A percentile compares a stretch with the other conserved stretches of the same genome.
phyloP scores from a whole-genome alignment of 2,888 invertebrate genomes.

The Lymantria monacha region DNA sequence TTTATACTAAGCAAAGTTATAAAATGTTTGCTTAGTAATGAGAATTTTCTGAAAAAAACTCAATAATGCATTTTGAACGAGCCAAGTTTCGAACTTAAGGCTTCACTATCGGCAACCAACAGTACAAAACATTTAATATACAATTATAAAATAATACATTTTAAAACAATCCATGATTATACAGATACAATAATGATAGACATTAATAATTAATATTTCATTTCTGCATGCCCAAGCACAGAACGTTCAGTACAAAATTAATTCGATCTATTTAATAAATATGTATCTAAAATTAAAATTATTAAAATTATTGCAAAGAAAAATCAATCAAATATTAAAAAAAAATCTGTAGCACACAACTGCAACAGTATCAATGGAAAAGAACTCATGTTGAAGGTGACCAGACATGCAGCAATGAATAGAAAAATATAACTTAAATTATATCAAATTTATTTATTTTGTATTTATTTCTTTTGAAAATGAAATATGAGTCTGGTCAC shows the following conservation, averaged over 20 bases:
- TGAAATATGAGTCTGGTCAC: constrained; percentile 69
- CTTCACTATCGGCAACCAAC: no score
- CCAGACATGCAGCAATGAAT: constrained; percentile 80
- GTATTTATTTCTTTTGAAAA: not conserved
- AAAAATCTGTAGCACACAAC: constrained; percentile 53
- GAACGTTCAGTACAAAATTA: constrained; percentile 65
- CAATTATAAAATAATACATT: not conserved
- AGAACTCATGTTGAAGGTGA: constrained; percentile 62
- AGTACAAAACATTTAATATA: not conserved
- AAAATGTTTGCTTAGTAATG: no score
- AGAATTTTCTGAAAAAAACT: no score
- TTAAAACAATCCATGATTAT: not conserved
- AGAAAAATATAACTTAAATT: constrained; percentile 25
- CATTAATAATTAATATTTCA: constrained; percentile 62
- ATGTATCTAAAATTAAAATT: constrained; percentile 27
- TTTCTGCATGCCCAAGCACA: constrained; percentile 82
- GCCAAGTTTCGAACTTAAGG: no score
- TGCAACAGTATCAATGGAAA: constrained; percentile 51
- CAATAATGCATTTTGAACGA: no score
- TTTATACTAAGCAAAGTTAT: no score
- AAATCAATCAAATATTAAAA: no score
- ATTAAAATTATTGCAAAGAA: no score
- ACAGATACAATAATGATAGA: constrained; percentile 35
- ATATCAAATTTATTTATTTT: constrained; percentile 6
- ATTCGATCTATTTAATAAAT: constrained; percentile 58